A percentile compares a stretch with the other conserved stretches of the same genome.
Conservation (phyloP, 1,140 invertebrate genomes). For the Dinothrombium tinctorium region DNA sequence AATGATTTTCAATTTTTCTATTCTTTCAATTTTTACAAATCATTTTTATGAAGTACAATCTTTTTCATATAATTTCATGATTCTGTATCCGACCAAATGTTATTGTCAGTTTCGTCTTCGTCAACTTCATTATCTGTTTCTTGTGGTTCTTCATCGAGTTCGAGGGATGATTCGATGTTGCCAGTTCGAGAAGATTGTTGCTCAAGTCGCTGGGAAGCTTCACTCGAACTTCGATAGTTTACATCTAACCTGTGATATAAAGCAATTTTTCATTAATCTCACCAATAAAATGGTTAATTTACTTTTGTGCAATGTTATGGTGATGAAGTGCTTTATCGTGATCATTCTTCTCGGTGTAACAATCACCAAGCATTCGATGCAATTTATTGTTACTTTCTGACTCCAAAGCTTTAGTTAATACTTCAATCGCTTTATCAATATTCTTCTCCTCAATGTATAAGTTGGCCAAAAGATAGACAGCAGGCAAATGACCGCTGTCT, state of each 20-base stretch:
- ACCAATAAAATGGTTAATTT: conserved; percentile 12
- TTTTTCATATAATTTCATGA: no score
- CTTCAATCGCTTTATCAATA: conserved; percentile 21
- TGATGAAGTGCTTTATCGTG: conserved; percentile 44
- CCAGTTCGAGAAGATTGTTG: not conserved
- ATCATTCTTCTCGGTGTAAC: conserved; percentile 28
- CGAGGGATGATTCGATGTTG: not conserved
- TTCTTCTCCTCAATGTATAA: conserved; percentile 27
- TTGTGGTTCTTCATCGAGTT: not conserved
- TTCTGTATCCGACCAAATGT: not conserved
- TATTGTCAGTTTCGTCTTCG: not conserved
- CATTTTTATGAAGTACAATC: no score
- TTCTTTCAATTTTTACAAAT: no score
- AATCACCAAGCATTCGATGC: conserved; percentile 43
- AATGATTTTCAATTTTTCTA: no score
- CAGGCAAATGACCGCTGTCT: conserved; percentile 37
- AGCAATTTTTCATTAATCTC: not conserved
- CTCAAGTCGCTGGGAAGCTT: not conserved
- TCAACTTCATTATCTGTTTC: conserved; percentile 1
- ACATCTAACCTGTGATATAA: not conserved
- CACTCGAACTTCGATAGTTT: not conserved
- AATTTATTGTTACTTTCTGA: conserved; percentile 34
- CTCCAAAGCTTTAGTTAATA: conserved; percentile 28
- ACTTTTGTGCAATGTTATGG: conserved; percentile 41
- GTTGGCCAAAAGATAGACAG: conserved; percentile 40